A percentile compares a stretch with the other conserved stretches of the same genome.
These are phyloP conservation scores for Plutella xylostella DNA, from an alignment of 2,888 invertebrate species.

Conservation along the genomic window DNA sequence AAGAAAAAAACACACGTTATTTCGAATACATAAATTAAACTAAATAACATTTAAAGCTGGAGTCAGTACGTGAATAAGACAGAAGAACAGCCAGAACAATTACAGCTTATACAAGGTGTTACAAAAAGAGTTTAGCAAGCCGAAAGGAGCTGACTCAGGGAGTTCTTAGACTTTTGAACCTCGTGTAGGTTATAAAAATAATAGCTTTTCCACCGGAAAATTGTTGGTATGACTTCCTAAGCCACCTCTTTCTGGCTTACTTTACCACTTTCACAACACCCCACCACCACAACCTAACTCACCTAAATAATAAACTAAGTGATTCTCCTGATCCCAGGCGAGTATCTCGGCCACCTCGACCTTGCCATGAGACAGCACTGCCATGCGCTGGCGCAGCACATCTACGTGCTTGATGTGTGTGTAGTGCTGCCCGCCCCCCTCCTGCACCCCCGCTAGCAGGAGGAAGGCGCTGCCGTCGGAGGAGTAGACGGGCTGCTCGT, in stretches of 20 bases:
- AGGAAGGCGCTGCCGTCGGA: slow-evolving; percentile 88
- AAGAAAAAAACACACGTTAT: slow-evolving; percentile 19
- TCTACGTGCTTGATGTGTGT: slow-evolving; percentile 91
- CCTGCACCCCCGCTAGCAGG: slow-evolving; percentile 84
- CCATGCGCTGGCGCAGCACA: slow-evolving; percentile 83
- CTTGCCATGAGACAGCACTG: slow-evolving; percentile 86
- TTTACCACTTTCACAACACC: neutral
- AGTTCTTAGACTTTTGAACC: too few species aligned
- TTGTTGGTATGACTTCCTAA: too few species aligned
- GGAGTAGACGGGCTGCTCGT: slow-evolving; percentile 86
- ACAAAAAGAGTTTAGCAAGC: too few species aligned
- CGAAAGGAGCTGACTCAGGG: too few species aligned
- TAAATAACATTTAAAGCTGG: neutral
- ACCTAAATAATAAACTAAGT: slow-evolving; percentile 81
- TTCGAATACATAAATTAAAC: neutral
- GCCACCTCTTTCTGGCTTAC: too few species aligned
- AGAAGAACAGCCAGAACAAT: too few species aligned
- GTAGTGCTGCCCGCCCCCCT: slow-evolving; percentile 85
- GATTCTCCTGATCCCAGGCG: slow-evolving; percentile 86
- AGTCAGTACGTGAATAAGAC: neutral
- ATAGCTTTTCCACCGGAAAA: too few species aligned
- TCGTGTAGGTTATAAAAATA: too few species aligned
- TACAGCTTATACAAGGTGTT: too few species aligned
- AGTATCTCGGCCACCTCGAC: slow-evolving; percentile 87
- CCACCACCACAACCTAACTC: slow-evolving; percentile 16